Evolutionary conservation across 1,140 invertebrate species (phyloP), one percentile per base, ranked within the genome.

Genomic region (Diploscapter pachys): DNA sequence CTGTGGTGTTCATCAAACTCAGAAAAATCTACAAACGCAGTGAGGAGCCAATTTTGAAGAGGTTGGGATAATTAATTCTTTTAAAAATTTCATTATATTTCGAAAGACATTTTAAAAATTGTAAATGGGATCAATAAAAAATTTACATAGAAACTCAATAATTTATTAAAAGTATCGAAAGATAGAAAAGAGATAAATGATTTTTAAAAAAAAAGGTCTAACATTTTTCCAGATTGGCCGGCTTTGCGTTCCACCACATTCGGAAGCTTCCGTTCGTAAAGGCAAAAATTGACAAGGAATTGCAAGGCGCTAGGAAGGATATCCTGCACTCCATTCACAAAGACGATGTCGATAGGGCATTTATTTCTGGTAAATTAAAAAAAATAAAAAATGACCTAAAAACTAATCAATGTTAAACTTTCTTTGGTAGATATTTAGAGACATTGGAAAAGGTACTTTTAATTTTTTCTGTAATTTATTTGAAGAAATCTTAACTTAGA

Each of bases 281-380:
- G 55, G 86, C 89, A 0, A 91, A 90, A 85, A 90, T 96, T 71
- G 89, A 92, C 4, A 85, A 87, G 8, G 92, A 95, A 87, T 87
- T 94, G 82, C 79, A 83, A 2, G 90, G 90, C 80, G 89, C 92
- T 55, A 88, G 88, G 49, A 85, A 87, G 51, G 87, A 87, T 55
- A 92, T 96, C 81, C 88, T 90, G 75, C 86, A 90, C 4, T 90
- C 91, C 50, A 90, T 92, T 11, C 86, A 89, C 4, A 89, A 91
- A 66, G 89, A 89, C 78, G 88, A 91, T 6, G 87, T 89, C 51
- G 88, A 89, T 31, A 77, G 90, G 31, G 83, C 88, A 0, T 91
- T 91, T 81, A 85, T 92, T 13, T 85, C 63, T 4, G 55, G 74
- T 76, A 5, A 48, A 63, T 73, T 64, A 0, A 0, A 31, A 0